phyloP scores from a whole-genome alignment of 2,113 vertebrate genomes.

The Maccullochella peelii region DNA sequence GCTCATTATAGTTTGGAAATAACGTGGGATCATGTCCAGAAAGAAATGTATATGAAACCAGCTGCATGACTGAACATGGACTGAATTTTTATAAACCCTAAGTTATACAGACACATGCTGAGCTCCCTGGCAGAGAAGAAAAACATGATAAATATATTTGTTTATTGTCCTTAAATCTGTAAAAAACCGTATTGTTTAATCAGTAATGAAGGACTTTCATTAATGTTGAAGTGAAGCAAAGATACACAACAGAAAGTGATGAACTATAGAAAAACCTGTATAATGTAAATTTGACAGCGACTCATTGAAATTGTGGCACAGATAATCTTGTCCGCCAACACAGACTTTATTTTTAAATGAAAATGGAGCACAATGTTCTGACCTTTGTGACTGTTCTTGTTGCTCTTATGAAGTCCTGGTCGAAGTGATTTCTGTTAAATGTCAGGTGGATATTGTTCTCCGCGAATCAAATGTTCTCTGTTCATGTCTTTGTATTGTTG shows the following conservation, averaged over 20 bases:
- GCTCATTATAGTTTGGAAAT: conserved; percentile 37
- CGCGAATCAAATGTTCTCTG: not conserved
- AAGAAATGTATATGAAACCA: not conserved
- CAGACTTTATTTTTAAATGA: conserved; percentile 14
- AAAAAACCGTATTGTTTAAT: not conserved
- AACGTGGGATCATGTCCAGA: conserved; percentile 1
- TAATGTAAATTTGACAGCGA: not conserved
- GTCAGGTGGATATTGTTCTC: conserved; percentile 34
- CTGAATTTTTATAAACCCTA: not conserved
- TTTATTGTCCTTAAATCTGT: not conserved
- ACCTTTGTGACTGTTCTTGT: conserved; percentile 30
- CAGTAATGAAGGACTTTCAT: not conserved
- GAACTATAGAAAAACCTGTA: not conserved
- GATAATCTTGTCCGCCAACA: not conserved
- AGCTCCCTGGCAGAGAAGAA: too few species aligned
- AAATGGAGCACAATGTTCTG: conserved; percentile 24
- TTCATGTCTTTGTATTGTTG: conserved; percentile 2
- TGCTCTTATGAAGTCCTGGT: conserved; percentile 21
- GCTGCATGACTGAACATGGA: not conserved
- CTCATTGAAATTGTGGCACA: not conserved
- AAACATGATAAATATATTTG: not conserved
- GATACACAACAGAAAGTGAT: not conserved
- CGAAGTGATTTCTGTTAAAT: conserved; percentile 51
- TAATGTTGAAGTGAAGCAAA: not conserved
- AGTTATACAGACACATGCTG: not conserved